Conservation (phyloP, 2,888 invertebrate genomes). For the Taenaris catops region DNA sequence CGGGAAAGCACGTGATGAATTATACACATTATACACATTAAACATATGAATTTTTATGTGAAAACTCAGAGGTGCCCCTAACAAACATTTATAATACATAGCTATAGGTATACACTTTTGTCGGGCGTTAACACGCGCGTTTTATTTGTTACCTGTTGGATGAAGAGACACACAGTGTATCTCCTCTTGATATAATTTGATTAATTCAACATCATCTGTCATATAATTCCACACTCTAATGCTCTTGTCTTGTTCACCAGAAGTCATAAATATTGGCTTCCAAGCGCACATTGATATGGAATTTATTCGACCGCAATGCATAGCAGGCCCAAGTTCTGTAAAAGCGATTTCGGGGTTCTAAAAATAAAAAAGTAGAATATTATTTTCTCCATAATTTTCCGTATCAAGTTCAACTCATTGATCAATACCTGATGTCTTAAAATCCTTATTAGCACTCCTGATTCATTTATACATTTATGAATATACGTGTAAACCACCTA, state of each 20-base stretch:
- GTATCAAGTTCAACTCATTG: no score
- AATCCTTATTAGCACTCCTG: no score
- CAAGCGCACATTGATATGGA: constrained; percentile 91
- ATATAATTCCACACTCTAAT: constrained; percentile 96
- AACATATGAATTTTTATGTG: no score
- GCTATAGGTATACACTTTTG: no score
- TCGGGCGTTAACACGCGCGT: no score
- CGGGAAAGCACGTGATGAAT: no score
- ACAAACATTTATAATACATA: no score
- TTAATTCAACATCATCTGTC: constrained; percentile 87
- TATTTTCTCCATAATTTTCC: not conserved
- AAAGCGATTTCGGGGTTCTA: constrained; percentile 82
- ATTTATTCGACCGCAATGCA: constrained; percentile 91
- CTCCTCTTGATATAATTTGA: constrained; percentile 91
- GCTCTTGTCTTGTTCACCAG: constrained; percentile 88
- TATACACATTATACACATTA: no score
- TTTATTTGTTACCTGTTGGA: constrained; percentile 69
- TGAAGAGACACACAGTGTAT: constrained; percentile 87
- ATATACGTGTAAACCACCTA: no score
- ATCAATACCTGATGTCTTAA: no score
- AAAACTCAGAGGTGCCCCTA: no score
- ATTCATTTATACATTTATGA: no score
- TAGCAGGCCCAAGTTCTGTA: constrained; percentile 83
- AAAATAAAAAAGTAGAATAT: constrained; percentile 13
- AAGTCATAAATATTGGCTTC: constrained; percentile 94